Percentiles rank a stretch among this genome's conserved stretches.
Evolutionary conservation across 2,888 invertebrate genomes (phyloP).

Genomic region (Flexamia atlantica): DNA sequence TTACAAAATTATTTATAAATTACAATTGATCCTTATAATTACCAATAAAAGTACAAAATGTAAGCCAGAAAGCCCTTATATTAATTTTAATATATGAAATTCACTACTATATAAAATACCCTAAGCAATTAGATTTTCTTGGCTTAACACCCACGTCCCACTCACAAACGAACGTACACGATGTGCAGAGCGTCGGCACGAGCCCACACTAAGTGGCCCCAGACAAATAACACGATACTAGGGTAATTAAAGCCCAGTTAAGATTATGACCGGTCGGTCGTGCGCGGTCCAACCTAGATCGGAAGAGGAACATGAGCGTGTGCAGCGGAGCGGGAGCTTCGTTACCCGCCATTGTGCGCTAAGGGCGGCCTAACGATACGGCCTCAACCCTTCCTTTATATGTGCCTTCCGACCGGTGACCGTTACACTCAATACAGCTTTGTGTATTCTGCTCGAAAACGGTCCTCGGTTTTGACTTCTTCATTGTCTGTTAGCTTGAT

Average conservation of each 20-base stretch:
- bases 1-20: too few species aligned
- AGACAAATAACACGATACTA: conserved; percentile 35
- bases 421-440: neutral
- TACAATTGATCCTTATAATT: too few species aligned
- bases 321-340: neutral
- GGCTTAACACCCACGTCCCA: too few species aligned
- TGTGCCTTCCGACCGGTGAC: conserved; percentile 17
- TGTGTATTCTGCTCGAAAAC: neutral
- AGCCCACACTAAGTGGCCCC: neutral
- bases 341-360: conserved; percentile 44
- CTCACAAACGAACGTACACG: too few species aligned
- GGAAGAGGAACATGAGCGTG: neutral
- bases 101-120: too few species aligned
- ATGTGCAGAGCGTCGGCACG: neutral
- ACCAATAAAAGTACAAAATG: too few species aligned
- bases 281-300: conserved; percentile 38
- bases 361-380: conserved; percentile 51
- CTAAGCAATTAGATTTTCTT: too few species aligned
- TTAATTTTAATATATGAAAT: too few species aligned
- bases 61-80: too few species aligned
- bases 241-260: conserved; percentile 40
- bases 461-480: neutral
- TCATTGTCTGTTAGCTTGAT: neutral
- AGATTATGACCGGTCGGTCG: conserved; percentile 31
- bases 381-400: conserved; percentile 25